Base-by-base conservation (phyloP, 2,797 vertebrate genomes). In the Syndactyla subalaris region DNA sequence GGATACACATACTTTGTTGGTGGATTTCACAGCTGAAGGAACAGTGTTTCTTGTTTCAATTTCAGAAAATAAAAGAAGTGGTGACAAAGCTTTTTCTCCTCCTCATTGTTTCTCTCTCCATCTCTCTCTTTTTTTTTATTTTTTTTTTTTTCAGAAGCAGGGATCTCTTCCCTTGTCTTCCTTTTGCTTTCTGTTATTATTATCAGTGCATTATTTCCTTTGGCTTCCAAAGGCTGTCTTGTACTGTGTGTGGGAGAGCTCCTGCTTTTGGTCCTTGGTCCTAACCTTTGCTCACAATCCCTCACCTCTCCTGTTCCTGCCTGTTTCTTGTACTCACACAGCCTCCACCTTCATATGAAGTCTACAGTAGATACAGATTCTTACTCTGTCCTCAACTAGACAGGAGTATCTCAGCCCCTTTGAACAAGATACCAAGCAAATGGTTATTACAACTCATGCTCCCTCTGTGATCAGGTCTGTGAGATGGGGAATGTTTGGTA, bases 101-200 rank as follows among this genome's bases (percentile, higher is more conserved):
- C 9, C 22, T 88, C 0, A 0, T 39, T 36, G 16, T 3, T n/a
- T 54, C 18, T 45, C 22, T 36, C 6, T 27, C 5, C 21, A 2
- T 48, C 2, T 2, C 6, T 39, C 14, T 3, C 1, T 41, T 18
- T 55, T 11, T 14, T 17, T 2, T 6, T 10, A 10, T 16, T 1
- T 15, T 23, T 41, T n/a, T 18, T 68, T 39, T 17, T 27, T 15
- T 2, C n/a, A 10, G 16, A 8, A 63, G 30, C 34, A 18, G 19
- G 11, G 18, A 19, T 88, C 81, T 49, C 45, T 84, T 78, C 38
- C 19, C 7, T 62, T 81, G 8, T 24, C 27, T 57, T 80, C 6
- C 7, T 57, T 26, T 77, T 80, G 13, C 38, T 8, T 29, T 81
- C n/a, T 65, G 20, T 81, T 77, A 10, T 39, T 39, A 39, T 39